Evolutionary conservation across 1,140 invertebrate genomes (phyloP).

Genomic region (Eufriesea mexicana): DNA sequence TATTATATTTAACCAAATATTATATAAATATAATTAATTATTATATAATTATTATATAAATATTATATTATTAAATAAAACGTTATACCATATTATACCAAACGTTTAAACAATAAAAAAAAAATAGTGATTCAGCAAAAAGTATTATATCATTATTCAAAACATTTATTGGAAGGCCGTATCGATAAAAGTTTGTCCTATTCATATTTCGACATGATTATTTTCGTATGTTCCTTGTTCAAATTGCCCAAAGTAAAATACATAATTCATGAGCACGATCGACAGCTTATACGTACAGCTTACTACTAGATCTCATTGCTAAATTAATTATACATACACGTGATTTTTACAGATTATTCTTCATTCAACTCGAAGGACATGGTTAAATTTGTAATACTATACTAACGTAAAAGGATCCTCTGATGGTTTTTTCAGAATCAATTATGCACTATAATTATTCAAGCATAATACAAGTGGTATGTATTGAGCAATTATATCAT

Average conservation of each 20-base stretch:
- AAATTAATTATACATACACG: too few species aligned
- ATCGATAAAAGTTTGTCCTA: not conserved
- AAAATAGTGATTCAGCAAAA: too few species aligned
- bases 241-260: not conserved
- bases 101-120: too few species aligned
- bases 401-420: not conserved
- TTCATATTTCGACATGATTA: not conserved
- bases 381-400: constrained; percentile 2
- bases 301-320: not conserved
- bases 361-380: not conserved
- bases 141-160: too few species aligned
- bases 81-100: too few species aligned
- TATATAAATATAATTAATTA: too few species aligned
- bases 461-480: too few species aligned
- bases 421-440: not conserved
- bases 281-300: not conserved
- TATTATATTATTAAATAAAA: too few species aligned
- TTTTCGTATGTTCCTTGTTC: too few species aligned
- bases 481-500: too few species aligned
- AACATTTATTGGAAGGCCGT: not conserved
- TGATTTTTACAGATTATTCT: not conserved
- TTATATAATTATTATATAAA: too few species aligned
- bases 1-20: too few species aligned
- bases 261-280: constrained; percentile 3
- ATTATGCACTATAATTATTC: not conserved